Conservation (phyloP, 2,888 invertebrate species). For the Dimorphilus gyrociliatus region DNA sequence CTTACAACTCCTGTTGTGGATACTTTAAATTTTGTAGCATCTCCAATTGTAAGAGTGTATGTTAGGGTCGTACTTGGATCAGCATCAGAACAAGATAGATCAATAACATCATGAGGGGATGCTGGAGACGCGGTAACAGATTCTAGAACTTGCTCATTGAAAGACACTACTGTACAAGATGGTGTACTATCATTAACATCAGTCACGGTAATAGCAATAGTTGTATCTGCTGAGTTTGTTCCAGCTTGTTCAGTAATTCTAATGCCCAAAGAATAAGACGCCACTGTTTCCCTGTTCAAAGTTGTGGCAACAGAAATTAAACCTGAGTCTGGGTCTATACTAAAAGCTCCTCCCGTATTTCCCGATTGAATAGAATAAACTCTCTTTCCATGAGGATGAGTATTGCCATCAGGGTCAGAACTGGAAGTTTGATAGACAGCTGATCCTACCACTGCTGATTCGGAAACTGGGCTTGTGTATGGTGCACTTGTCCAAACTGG, state of each 20-base stretch:
- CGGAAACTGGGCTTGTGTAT: slow-evolving; percentile 1
- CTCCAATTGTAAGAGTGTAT: slow-evolving; percentile 8
- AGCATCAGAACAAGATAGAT: slow-evolving; percentile 10
- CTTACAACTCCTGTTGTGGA: too few relatives aligned
- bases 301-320: slow-evolving; percentile 11
- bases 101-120: too few relatives aligned
- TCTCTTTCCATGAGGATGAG: slow-evolving; percentile 8
- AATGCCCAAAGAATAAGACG: slow-evolving; percentile 13
- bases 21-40: background rate
- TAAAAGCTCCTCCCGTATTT: slow-evolving; percentile 13
- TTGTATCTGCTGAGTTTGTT: slow-evolving; percentile 10
- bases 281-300: slow-evolving; percentile 13
- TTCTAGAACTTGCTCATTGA: background rate
- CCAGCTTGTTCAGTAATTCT: slow-evolving; percentile 18
- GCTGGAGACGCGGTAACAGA: too few relatives aligned
- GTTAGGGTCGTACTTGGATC: slow-evolving; percentile 9
- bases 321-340: slow-evolving; percentile 16
- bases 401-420: slow-evolving; percentile 2
- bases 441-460: slow-evolving; percentile 2
- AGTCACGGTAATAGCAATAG: slow-evolving; percentile 16
- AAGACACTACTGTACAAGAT: slow-evolving; percentile 8
- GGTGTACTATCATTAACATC: slow-evolving; percentile 21
- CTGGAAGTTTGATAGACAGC: too few relatives aligned
- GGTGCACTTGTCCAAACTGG: slow-evolving; percentile 4
- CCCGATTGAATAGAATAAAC: slow-evolving; percentile 14